Conservation (phyloP, 2,888 invertebrate genomes). For the Prostheceraeus crozeri region DNA sequence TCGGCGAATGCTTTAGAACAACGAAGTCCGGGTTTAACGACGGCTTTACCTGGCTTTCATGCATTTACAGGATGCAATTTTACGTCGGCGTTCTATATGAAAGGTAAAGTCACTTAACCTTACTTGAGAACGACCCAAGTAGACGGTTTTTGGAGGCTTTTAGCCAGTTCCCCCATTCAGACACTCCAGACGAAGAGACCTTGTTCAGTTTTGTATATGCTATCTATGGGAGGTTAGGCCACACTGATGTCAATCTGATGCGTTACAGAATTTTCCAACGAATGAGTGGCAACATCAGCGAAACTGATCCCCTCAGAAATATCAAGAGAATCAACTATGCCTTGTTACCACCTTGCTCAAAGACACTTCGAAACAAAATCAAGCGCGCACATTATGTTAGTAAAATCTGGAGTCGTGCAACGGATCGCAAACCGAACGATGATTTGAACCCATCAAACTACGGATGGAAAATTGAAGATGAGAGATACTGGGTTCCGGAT, state of each 20-base stretch:
- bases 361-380: constrained; percentile 28
- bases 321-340: constrained; percentile 34
- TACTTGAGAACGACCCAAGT: constrained; percentile 25
- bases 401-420: constrained; percentile 27
- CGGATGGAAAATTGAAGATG: constrained; percentile 10
- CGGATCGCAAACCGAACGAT: not conserved
- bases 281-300: constrained; percentile 33
- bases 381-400: constrained; percentile 27
- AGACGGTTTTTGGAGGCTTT: constrained; percentile 25
- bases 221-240: constrained; percentile 11
- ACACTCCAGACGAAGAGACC: constrained; percentile 23
- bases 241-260: constrained; percentile 29
- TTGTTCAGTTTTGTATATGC: constrained; percentile 29
- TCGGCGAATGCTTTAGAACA: constrained; percentile 20
- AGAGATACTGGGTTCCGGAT: not conserved
- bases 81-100: constrained; percentile 29
- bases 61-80: constrained; percentile 36
- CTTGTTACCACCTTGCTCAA: constrained; percentile 26
- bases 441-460: constrained; percentile 1
- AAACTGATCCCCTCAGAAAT: constrained; percentile 31
- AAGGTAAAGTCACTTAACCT: constrained; percentile 31
- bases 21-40: constrained; percentile 26
- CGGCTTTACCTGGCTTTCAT: constrained; percentile 35
- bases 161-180: constrained; percentile 10
- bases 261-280: constrained; percentile 15